phyloP scores from a whole-genome alignment of 53 echinoderm and acorn worm species.

The Glandiceps talaboti region DNA sequence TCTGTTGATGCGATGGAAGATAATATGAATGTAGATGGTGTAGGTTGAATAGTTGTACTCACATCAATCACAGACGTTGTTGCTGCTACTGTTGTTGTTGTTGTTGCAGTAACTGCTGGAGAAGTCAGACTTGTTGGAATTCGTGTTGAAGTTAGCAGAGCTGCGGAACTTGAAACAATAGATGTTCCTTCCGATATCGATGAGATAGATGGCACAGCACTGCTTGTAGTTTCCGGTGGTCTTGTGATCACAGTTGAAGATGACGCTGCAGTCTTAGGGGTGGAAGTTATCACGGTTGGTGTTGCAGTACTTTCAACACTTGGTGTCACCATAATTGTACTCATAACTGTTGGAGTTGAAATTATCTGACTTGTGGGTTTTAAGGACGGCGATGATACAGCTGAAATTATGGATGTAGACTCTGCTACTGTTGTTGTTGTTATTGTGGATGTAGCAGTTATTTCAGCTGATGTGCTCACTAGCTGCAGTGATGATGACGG shows the following conservation, averaged over 20 bases:
- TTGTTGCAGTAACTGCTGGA: not conserved
- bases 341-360: too few species aligned
- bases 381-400: conserved; percentile 7
- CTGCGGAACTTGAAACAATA: too few species aligned
- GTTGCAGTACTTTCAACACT: not conserved
- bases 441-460: conserved; percentile 3
- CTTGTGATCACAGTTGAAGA: too few species aligned
- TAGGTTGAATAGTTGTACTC: not conserved
- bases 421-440: not conserved
- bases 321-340: too few species aligned
- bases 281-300: not conserved
- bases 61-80: not conserved
- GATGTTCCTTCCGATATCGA: too few species aligned
- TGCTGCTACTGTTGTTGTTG: not conserved
- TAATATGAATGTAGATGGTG: too few species aligned
- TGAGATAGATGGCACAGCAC: too few species aligned
- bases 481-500: not conserved
- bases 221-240: too few species aligned
- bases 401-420: not conserved
- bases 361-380: too few species aligned
- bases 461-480: not conserved
- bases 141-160: not conserved
- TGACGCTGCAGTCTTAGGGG: too few species aligned
- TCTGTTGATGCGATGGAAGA: too few species aligned
- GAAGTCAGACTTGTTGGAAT: not conserved